Percentiles rank a stretch among this genome's conserved stretches.
Conservation (phyloP, 1,140 invertebrate species). For the Drosophila equinoxialis region DNA sequence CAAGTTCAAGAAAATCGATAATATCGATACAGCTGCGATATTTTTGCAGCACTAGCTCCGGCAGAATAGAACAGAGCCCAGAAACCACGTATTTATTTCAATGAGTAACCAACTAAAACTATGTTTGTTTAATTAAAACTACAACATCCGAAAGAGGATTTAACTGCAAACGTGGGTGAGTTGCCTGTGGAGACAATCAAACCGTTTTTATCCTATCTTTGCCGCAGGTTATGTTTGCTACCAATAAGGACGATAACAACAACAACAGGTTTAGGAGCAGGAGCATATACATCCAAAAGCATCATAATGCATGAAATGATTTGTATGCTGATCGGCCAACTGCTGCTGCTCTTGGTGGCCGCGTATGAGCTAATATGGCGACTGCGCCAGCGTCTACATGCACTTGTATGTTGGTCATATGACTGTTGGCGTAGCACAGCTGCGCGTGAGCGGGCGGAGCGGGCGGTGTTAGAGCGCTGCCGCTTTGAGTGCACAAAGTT, state of each 20-base stretch:
- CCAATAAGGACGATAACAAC: slow-evolving; percentile 50
- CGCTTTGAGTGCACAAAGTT: slow-evolving; percentile 63
- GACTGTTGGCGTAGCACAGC: slow-evolving; percentile 56
- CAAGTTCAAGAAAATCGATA: too few species aligned
- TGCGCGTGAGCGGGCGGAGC: slow-evolving; percentile 52
- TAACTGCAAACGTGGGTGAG: slow-evolving; percentile 15
- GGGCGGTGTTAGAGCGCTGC: slow-evolving; percentile 45
- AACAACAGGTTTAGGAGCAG: slow-evolving; percentile 21
- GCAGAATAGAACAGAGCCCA: slow-evolving; percentile 2
- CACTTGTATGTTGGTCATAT: slow-evolving; percentile 71
- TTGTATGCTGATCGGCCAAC: slow-evolving; percentile 43
- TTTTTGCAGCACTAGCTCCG: too few species aligned
- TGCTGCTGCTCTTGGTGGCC: slow-evolving; percentile 45
- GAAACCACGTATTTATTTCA: slow-evolving; percentile 14
- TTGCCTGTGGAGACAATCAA: neutral
- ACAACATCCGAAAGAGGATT: neutral
- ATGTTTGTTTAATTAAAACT: slow-evolving; percentile 2
- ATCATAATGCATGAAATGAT: slow-evolving; percentile 52
- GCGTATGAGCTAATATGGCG: slow-evolving; percentile 49
- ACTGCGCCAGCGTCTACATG: slow-evolving; percentile 53
- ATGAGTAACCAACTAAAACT: neutral
- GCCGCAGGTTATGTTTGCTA: slow-evolving; percentile 52
- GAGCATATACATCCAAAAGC: slow-evolving; percentile 41
- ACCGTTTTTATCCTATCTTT: slow-evolving; percentile 4
- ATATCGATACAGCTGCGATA: too few species aligned